phyloP scores from a whole-genome alignment of 2,113 vertebrate species.

The Centrocercus urophasianus region DNA sequence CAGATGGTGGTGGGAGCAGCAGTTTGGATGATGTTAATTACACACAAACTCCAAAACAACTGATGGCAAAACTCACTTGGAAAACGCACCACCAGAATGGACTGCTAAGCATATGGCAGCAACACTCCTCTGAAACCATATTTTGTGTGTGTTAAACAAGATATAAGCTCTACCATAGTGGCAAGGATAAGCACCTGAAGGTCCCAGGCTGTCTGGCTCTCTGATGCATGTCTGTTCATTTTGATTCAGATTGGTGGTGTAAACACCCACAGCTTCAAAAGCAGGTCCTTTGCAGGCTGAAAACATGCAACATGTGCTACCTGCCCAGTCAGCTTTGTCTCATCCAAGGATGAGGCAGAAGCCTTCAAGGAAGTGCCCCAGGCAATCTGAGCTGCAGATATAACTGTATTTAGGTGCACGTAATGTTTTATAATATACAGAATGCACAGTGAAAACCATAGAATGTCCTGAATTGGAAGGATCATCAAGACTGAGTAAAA shows the following conservation, averaged over 20 bases:
- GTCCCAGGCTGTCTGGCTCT: not conserved
- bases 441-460: not conserved
- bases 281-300: not conserved
- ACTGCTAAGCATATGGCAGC: constrained; percentile 12
- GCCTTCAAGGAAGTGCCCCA: not conserved
- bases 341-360: not conserved
- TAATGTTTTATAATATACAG: not conserved
- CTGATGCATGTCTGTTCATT: fast-evolving
- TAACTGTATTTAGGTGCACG: fast-evolving
- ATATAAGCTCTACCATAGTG: not conserved
- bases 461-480: too few relatives aligned
- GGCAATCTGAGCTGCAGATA: not conserved
- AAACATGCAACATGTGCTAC: fast-evolving
- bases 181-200: not conserved
- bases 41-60: constrained; percentile 24
- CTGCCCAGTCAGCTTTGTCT: not conserved
- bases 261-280: not conserved
- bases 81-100: not conserved
- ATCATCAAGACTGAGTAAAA: not conserved
- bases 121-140: not conserved
- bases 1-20: constrained; percentile 45
- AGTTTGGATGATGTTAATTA: not conserved
- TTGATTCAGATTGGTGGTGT: not conserved
- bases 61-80: constrained; percentile 20
- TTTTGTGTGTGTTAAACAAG: not conserved